Conservation (phyloP, 1,140 invertebrate species). For the Apocrypta bakeri region DNA sequence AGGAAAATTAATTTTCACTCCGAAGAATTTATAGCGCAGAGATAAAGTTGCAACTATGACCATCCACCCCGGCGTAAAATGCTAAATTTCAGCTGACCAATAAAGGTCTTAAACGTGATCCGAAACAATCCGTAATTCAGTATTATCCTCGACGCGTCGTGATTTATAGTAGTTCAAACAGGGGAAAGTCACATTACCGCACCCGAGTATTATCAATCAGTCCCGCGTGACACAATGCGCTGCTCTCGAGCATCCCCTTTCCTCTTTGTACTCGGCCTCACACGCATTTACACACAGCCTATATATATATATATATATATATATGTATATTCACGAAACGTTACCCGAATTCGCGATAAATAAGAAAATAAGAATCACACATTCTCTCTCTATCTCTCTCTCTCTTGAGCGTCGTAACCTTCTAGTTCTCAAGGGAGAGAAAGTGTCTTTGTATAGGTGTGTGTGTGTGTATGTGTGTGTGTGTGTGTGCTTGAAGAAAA, state of each 20-base stretch:
- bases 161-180: slow-evolving; percentile 50
- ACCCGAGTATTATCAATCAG: slow-evolving; percentile 47
- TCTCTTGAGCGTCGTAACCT: background rate
- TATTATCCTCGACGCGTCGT: slow-evolving; percentile 44
- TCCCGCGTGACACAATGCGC: slow-evolving; percentile 14
- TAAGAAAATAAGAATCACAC: slow-evolving; percentile 42
- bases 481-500: slow-evolving; percentile 54
- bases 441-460: slow-evolving; percentile 11
- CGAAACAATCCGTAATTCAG: slow-evolving; percentile 51
- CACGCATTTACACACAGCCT: background rate
- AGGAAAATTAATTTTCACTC: slow-evolving; percentile 42
- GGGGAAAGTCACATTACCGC: slow-evolving; percentile 45
- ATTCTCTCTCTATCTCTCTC: background rate
- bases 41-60: slow-evolving; percentile 30
- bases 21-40: slow-evolving; percentile 38
- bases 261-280: background rate
- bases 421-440: background rate
- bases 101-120: slow-evolving; percentile 46
- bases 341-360: slow-evolving; percentile 26
- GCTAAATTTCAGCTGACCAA: slow-evolving; percentile 49
- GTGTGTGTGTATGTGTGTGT: background rate
- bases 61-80: slow-evolving; percentile 13
- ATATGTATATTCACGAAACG: background rate
- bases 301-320: background rate
- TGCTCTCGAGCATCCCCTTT: background rate